Evolutionary conservation across 2,888 invertebrate species (phyloP), one percentile per base, ranked within the genome.

Genomic region (Epistrophella euchroma): DNA sequence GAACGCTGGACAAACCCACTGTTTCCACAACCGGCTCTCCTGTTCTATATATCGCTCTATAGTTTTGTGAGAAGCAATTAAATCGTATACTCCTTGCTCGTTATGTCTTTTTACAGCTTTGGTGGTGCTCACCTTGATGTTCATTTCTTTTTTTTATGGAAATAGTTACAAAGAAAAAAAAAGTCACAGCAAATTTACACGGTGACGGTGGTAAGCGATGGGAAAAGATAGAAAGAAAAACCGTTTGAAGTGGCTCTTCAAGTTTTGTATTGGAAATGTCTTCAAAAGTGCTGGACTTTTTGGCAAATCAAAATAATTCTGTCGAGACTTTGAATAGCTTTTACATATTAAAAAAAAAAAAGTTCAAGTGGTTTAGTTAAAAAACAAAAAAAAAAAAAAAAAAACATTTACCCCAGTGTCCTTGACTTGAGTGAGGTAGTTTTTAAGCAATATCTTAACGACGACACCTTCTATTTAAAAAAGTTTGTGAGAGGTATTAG

Each of bases 11-110:
- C 62, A 72, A 52, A 47, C 66, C 50, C 55, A 28, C 17, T 13
- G 17, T 32, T 52, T 13, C 25, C 64, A 47, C 19, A 35, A n/a
- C 40, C 28, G 4, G 28, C 28, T 28, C 6, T 5, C 6, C 4
- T 28, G 6, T 25, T 25, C 2, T 25, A 4, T 35, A 50, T 4
- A 28, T 19, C 5, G 37, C 15, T 40, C 15, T 66, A 35, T 47
- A 58, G 71, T 73, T 68, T 40, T 56, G 50, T 77, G 68, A 77
- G 68, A 73, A 86, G 86, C 86, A 86, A 86, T 86, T 86, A 86
- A 82, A 86, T 70, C 62, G 64, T 37, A 78, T 52, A 43, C n/a
- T 77, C 32, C 64, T 47, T 82, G 77, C 74, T 86, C 77, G 86
- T 82, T 82, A 74, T 78, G 70, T 43, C 37, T 62, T 56, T 47